phyloP scores from a whole-genome alignment of 1,140 invertebrate genomes.

The Neodiprion lecontei region DNA sequence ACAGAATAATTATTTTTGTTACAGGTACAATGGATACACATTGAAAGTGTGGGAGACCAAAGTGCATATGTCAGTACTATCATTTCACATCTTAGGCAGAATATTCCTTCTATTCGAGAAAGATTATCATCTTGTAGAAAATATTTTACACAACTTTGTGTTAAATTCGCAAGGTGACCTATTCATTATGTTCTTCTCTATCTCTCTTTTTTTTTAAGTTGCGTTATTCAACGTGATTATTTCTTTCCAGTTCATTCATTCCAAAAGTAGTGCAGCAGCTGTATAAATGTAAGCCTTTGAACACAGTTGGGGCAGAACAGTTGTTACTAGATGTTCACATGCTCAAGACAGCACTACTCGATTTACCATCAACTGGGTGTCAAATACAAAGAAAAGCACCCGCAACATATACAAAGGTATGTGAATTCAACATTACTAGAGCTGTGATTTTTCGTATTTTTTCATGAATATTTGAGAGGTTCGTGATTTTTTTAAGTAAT shows the following conservation, averaged over 20 bases:
- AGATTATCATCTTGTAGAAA: constrained; percentile 94
- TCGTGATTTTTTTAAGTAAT: not conserved
- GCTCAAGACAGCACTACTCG: constrained; percentile 94
- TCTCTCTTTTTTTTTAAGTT: constrained; percentile 21
- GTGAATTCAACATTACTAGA: not conserved
- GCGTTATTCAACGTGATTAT: not conserved
- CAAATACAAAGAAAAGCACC: constrained; percentile 87
- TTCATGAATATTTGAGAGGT: constrained; percentile 8
- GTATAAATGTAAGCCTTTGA: constrained; percentile 94
- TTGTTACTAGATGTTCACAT: constrained; percentile 97
- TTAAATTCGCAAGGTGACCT: constrained; percentile 86
- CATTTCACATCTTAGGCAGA: constrained; percentile 85
- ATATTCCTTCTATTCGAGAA: constrained; percentile 89
- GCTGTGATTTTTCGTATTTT: constrained; percentile 3
- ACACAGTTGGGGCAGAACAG: constrained; percentile 94
- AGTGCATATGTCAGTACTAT: constrained; percentile 94
- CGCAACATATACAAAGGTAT: constrained; percentile 76
- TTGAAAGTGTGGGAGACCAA: constrained; percentile 96
- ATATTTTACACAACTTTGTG: constrained; percentile 98
- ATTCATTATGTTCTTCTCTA: not conserved
- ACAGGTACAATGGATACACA: constrained; percentile 88
- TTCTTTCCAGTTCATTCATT: constrained; percentile 81
- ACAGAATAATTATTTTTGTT: constrained; percentile 19
- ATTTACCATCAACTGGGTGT: constrained; percentile 92
- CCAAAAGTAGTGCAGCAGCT: constrained; percentile 93